Evolutionary conservation across 1,140 invertebrate genomes (phyloP).

Genomic region (Leptopilina boulardi): DNA sequence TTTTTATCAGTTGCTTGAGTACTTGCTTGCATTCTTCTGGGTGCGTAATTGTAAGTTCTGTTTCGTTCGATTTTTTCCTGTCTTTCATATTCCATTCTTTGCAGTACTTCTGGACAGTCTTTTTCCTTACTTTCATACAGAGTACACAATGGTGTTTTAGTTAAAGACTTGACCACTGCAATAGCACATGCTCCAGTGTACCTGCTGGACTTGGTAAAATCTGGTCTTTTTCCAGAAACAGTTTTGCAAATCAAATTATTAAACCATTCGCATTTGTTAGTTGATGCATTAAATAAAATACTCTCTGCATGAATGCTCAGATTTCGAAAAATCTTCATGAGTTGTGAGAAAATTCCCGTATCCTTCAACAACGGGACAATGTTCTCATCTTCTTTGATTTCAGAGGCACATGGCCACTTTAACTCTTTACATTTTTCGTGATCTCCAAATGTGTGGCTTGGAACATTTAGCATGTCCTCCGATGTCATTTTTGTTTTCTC

Average conservation of each 20-base stretch:
- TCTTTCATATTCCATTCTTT: conserved; percentile 40
- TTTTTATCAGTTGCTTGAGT: conserved; percentile 43
- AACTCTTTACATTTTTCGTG: conserved; percentile 38
- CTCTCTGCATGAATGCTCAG: conserved; percentile 47
- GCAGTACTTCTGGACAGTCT: conserved; percentile 33
- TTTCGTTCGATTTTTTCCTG: conserved; percentile 34
- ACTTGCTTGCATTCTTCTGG: no score
- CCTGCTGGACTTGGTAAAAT: conserved; percentile 49
- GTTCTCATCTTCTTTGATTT: conserved; percentile 23
- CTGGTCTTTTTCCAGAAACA: conserved; percentile 65
- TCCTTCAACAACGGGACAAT: conserved; percentile 26
- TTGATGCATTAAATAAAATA: conserved; percentile 64
- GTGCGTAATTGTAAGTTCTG: no score
- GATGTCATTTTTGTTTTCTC: conserved; percentile 18
- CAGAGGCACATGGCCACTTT: conserved; percentile 11
- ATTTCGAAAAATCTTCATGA: conserved; percentile 16
- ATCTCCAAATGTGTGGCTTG: conserved; percentile 52
- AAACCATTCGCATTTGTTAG: conserved; percentile 67
- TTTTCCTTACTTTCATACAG: conserved; percentile 16
- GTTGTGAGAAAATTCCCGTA: conserved; percentile 30
- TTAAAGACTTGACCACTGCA: conserved; percentile 60
- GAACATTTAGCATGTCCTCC: conserved; percentile 41
- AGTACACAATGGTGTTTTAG: conserved; percentile 38
- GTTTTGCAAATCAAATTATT: conserved; percentile 60
- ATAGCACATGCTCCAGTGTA: conserved; percentile 56